Evolutionary conservation across 2,113 vertebrate genomes (phyloP), one percentile per base, ranked within the genome.

Genomic region (Pteruthius melanotis): DNA sequence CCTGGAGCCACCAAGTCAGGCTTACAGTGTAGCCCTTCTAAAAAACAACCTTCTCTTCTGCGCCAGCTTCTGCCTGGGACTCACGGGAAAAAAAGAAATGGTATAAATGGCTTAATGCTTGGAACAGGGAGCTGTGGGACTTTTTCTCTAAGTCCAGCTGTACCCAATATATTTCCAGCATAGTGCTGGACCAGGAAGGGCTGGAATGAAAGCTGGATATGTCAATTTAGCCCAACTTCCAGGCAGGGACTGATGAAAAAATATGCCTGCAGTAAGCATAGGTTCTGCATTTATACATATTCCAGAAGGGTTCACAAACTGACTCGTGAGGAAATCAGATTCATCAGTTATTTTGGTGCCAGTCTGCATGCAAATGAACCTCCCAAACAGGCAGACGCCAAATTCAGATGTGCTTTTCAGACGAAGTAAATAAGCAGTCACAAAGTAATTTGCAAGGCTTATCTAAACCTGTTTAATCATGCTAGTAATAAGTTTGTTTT

Each of bases 301-400:
- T 94, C 52, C 68, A 86, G 50, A 74, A 90, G 21, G 31, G 39
- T 70, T 90, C 79, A 86, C 33, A 81, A 74, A 91, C 52, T 49
- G 69, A 87, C 56, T 84, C 78, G 57, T 47, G 59, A 94, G 69
- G 44, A 89, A 94, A 91, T 94, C 60, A 89, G 80, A 81, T 60
- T 49, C 68, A 70, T 44, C 52, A 86, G 76, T 71, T 93, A 87
- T 86, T 93, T 66, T 87, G 69, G 65, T 87, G 61, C 69, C n/a
- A 95, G 80, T 52, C 81, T 94, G 83, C 87, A 82, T 91, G 83
- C 81, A 95, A 84, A 92, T 87, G 61, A 95, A 79, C 57, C 40
- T 87, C 49, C 39, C 57, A 50, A 89, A 92, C 52, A 92, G 28
- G 61, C 81, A 87, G 81, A 93, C 54, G 50, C 45, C 52, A 63